These are phyloP conservation scores for Pseudolaguvia tuberculata DNA, from an alignment of 2,113 vertebrate genomes.

Conservation along the genomic window DNA sequence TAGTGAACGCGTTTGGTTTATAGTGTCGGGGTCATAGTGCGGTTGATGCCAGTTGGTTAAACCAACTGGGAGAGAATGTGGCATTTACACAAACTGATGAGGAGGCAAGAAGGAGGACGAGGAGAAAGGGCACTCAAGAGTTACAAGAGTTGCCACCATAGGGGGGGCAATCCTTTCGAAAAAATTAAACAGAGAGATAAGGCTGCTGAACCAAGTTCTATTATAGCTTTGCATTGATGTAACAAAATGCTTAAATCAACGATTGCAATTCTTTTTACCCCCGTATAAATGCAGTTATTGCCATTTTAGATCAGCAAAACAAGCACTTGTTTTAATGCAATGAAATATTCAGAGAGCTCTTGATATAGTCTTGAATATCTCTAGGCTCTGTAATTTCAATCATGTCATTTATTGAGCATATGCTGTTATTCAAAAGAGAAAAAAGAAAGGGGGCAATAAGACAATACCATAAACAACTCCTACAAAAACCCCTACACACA, in stretches of 20 bases:
- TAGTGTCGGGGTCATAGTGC: slow-evolving; percentile 61
- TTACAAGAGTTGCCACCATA: background rate
- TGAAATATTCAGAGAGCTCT: slow-evolving; percentile 31
- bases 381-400: background rate
- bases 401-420: slow-evolving; percentile 2
- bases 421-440: background rate
- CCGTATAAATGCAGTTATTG: slow-evolving; percentile 25
- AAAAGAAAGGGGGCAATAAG: background rate
- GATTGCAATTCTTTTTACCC: background rate
- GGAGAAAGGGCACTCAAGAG: slow-evolving; percentile 27
- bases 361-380: slow-evolving; percentile 18
- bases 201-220: background rate
- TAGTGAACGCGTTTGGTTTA: slow-evolving; percentile 46
- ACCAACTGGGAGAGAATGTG: slow-evolving; percentile 48
- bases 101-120: slow-evolving; percentile 22
- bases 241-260: slow-evolving; percentile 19
- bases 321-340: slow-evolving; percentile 18
- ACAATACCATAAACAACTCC: background rate
- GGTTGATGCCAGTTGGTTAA: slow-evolving; percentile 62
- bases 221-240: slow-evolving; percentile 9
- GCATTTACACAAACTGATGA: slow-evolving; percentile 60
- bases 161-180: slow-evolving; percentile 1
- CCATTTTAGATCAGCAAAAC: slow-evolving; percentile 20
- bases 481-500: no score
- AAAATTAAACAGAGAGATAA: no score